phyloP scores from a whole-genome alignment of 1,140 invertebrate genomes.

The Drosophila kurseongensis region DNA sequence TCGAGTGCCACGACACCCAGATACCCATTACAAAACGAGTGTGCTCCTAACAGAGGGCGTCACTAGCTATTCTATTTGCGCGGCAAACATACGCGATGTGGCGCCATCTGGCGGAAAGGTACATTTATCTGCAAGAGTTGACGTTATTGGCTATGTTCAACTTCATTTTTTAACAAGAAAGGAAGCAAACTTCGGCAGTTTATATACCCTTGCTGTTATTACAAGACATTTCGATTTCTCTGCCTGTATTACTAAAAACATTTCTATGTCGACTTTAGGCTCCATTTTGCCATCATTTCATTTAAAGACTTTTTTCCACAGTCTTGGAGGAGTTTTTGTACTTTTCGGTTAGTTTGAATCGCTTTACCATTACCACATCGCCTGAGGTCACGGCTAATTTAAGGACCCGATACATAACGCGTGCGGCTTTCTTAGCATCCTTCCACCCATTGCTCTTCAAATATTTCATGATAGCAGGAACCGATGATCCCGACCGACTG shows the following conservation, averaged over 20 bases:
- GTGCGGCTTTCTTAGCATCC: conserved; percentile 2
- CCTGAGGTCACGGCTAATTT: conserved; percentile 30
- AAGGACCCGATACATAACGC: conserved; percentile 5
- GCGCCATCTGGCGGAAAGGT: no score
- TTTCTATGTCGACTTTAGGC: conserved; percentile 7
- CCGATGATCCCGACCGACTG: conserved; percentile 43
- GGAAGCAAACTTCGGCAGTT: no score
- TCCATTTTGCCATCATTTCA: conserved; percentile 1
- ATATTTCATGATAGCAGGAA: conserved; percentile 34
- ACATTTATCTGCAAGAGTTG: no score
- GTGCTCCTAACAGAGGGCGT: no score
- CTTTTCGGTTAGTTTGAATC: conserved; percentile 39
- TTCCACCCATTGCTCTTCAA: conserved; percentile 21
- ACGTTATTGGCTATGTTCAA: no score
- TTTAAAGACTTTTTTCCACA: conserved; percentile 35
- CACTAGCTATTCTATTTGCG: no score
- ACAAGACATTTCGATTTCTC: no score
- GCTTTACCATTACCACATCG: conserved; percentile 35
- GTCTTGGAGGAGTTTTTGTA: conserved; percentile 9
- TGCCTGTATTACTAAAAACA: neutral
- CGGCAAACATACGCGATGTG: no score
- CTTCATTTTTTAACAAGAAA: no score
- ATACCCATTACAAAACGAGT: no score
- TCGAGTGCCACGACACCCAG: no score
- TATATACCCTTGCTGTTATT: no score